Evolutionary conservation across 2,888 invertebrate species (phyloP), one percentile per base, ranked within the genome.

Genomic region (Mythimna ferrago): DNA sequence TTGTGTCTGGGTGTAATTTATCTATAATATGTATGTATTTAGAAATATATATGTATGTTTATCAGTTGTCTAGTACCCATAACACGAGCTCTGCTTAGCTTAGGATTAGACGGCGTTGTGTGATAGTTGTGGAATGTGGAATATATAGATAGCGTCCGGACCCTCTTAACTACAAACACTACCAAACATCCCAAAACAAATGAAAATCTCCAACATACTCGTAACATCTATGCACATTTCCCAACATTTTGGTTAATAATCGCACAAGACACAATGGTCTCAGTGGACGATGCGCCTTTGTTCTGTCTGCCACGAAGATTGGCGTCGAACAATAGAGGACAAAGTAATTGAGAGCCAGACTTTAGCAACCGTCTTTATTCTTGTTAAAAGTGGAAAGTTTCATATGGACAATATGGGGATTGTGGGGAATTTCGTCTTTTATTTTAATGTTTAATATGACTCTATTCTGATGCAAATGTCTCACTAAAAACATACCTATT

Each of bases 271-370:
- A 79, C 74, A 69, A 79, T 64, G 35, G 58, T 19, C 2, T 11
- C 21, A 26, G 9, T 51, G 62, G 58, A 54, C 74, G 61, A 0
- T 19, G 48, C 19, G 38, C 73, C 11, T 44, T 78, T 79, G 75
- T 78, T 74, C 58, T 54, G 44, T 9, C 26, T 54, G 57, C 35
- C 21, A 63, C n/a, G 41, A 68, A 65, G 57, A 78, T 38, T 58
- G 78, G 32, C 44, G 21, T 6, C 16, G 6, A 62, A 78, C 78
- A 78, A 79, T 62, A 56, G 44, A 11, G 32, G 2, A 60, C 66
- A 53, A 78, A 74, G 75, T 78, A 70, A 78, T 74, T 63, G 63
- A 74, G 68, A 78, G 6, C 32, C 62, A 62, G 78, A 44, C 56
- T 71, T 71, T 63, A 57, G 16, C 58, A 54, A 7, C 48, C 14